These are phyloP conservation scores for Sinonovacula constricta DNA, from an alignment of 1,140 invertebrate species.

Conservation along the genomic window DNA sequence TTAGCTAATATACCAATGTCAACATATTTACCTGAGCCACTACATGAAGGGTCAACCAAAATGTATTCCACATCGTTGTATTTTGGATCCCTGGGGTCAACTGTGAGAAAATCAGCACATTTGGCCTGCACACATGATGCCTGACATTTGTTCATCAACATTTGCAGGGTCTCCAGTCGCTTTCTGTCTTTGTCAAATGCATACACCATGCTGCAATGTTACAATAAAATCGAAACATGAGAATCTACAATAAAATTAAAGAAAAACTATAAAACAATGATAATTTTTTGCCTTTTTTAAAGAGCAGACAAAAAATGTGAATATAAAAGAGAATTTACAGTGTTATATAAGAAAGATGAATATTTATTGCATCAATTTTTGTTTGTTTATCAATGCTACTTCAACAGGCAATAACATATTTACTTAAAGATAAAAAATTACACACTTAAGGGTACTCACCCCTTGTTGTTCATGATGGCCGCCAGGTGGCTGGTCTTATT, in stretches of 20 bases:
- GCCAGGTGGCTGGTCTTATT: conserved; percentile 96
- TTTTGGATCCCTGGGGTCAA: conserved; percentile 80
- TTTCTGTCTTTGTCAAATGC: conserved; percentile 88
- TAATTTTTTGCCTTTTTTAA: too few relatives aligned
- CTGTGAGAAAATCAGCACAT: conserved; percentile 85
- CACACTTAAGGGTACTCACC: conserved; percentile 78
- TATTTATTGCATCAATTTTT: too few relatives aligned
- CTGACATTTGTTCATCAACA: conserved; percentile 79
- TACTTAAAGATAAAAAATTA: too few relatives aligned
- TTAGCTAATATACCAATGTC: too few relatives aligned
- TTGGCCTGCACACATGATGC: conserved; percentile 84
- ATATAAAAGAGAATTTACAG: too few relatives aligned
- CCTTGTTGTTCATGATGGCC: conserved; percentile 88
- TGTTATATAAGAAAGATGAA: too few relatives aligned
- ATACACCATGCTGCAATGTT: conserved; percentile 86
- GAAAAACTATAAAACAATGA: too few relatives aligned
- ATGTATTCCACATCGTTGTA: conserved; percentile 91
- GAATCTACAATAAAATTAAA: background rate
- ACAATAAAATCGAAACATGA: conserved; percentile 32
- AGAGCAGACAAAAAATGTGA: too few relatives aligned
- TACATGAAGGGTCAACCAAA: conserved; percentile 96
- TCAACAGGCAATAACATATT: too few relatives aligned
- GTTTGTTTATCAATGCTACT: too few relatives aligned
- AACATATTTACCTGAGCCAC: conserved; percentile 90
- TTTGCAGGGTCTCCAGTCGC: conserved; percentile 82